A percentile compares a stretch with the other conserved stretches of the same genome.
Conservation (phyloP, 2,797 vertebrate species). For the Pampus argenteus region DNA sequence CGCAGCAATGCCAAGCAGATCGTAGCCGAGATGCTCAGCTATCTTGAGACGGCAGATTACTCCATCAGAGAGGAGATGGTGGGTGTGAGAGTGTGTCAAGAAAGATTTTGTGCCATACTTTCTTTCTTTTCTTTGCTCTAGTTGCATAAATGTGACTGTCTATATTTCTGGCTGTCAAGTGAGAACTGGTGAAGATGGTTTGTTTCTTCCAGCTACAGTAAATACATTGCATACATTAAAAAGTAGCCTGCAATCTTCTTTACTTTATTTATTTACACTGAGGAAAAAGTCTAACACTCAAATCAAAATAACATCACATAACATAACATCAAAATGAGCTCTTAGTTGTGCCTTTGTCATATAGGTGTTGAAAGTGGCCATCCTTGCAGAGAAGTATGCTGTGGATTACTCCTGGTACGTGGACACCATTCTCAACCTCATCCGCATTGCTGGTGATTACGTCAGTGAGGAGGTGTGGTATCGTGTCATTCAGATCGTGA, state of each 20-base stretch:
- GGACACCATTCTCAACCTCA: conserved; percentile 97
- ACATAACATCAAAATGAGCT: neutral
- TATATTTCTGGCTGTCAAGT: neutral
- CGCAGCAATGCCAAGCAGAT: conserved; percentile 95
- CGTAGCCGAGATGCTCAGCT: conserved; percentile 93
- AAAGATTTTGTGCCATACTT: neutral
- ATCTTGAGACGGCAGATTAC: conserved; percentile 93
- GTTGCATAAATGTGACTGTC: neutral
- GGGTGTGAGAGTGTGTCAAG: conserved; percentile 31
- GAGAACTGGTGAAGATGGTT: neutral
- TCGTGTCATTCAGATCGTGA: conserved; percentile 97
- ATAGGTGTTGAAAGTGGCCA: conserved; percentile 97
- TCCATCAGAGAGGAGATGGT: conserved; percentile 96
- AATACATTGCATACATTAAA: neutral
- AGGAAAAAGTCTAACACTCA: neutral
- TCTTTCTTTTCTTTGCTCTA: neutral
- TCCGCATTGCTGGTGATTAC: conserved; percentile 96
- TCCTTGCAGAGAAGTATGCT: conserved; percentile 97
- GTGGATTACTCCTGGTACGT: conserved; percentile 99
- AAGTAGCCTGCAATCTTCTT: neutral
- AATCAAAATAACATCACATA: neutral
- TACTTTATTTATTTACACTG: neutral
- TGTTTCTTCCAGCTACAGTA: neutral
- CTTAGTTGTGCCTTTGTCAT: neutral
- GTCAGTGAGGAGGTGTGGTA: conserved; percentile 99